Percentiles rank a stretch among this genome's conserved stretches.
These are phyloP conservation scores for Acanthococcus lagerstroemiae DNA, from an alignment of 2,888 invertebrate species.

Conservation along the genomic window DNA sequence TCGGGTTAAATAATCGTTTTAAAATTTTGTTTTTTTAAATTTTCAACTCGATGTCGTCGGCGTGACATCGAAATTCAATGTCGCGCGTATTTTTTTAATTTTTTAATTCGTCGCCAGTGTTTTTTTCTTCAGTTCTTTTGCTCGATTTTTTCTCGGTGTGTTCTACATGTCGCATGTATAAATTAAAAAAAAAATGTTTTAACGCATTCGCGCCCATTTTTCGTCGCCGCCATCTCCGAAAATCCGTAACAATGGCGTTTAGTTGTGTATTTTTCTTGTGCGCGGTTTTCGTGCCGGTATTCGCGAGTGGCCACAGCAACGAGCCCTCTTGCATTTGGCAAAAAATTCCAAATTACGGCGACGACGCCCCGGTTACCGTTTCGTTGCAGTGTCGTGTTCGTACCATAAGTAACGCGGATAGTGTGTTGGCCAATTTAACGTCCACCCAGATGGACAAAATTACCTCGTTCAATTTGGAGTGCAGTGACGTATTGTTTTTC, in stretches of 20 bases:
- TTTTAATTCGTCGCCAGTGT: neutral
- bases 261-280: neutral
- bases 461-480: conserved; percentile 57
- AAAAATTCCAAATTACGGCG: conserved; percentile 44
- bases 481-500: conserved; percentile 63
- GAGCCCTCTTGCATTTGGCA: conserved; percentile 64
- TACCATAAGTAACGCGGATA: conserved; percentile 59
- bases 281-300: conserved; percentile 4
- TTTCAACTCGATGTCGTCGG: too few relatives aligned
- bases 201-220: too few relatives aligned
- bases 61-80: neutral
- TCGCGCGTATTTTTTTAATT: too few relatives aligned
- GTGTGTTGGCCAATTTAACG: conserved; percentile 58
- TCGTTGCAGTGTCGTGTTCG: conserved; percentile 53
- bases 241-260: conserved; percentile 5
- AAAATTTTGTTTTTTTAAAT: neutral
- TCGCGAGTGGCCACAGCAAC: conserved; percentile 46
- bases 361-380: conserved; percentile 40
- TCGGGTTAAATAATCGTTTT: neutral
- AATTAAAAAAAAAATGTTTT: too few relatives aligned
- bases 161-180: neutral
- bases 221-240: neutral
- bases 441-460: conserved; percentile 58
- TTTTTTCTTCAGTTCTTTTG: neutral
- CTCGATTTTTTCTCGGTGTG: neutral